These are phyloP conservation scores for Neodon shergylaensis DNA, from an alignment of 2,113 vertebrate species.

Conservation along the genomic window DNA sequence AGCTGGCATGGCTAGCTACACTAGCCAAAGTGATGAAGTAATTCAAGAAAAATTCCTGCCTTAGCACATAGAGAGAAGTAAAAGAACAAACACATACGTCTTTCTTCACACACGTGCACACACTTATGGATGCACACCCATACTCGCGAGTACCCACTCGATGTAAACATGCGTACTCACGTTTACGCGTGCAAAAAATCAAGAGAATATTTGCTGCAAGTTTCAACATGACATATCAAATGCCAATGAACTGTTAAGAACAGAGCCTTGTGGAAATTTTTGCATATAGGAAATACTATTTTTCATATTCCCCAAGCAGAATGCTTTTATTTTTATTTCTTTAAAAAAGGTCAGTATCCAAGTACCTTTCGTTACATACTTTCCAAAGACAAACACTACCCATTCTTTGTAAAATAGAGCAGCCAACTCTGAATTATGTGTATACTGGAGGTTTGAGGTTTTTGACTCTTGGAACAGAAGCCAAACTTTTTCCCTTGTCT, in stretches of 20 bases:
- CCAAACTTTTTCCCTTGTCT: constrained; percentile 1
- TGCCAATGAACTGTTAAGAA: background rate
- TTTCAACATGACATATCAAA: background rate
- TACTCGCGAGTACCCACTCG: background rate
- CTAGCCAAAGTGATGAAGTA: background rate
- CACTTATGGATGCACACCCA: background rate
- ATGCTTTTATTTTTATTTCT: background rate
- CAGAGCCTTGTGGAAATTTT: background rate
- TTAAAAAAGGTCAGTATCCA: background rate
- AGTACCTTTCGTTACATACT: background rate
- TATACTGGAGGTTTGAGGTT: background rate
- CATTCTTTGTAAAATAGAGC: background rate
- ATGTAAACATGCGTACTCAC: too few species aligned
- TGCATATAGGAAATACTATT: background rate
- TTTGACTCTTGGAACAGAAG: background rate
- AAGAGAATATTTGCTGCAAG: background rate
- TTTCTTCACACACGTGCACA: background rate
- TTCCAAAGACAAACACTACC: background rate
- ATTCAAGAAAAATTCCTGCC: background rate
- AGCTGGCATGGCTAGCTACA: background rate
- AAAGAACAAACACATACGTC: background rate
- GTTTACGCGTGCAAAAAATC: background rate
- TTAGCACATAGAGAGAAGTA: background rate
- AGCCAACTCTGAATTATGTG: background rate
- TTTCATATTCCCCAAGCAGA: background rate